Conservation (phyloP, 2,888 invertebrate genomes). For the Leucania comma region DNA sequence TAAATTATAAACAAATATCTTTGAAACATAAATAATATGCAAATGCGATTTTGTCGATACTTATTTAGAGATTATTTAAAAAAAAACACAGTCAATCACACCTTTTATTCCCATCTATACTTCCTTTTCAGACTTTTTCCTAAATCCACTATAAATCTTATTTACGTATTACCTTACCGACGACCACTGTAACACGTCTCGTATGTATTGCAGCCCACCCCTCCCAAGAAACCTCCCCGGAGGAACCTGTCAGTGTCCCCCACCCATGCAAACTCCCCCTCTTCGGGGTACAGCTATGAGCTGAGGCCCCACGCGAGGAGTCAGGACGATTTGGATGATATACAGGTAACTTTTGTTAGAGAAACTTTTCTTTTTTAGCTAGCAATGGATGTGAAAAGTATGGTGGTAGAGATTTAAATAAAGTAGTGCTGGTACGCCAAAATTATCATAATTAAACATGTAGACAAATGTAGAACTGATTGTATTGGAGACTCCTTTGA, state of each 20-base stretch:
- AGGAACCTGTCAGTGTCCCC: conserved; percentile 96
- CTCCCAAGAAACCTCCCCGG: conserved; percentile 97
- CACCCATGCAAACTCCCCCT: conserved; percentile 92
- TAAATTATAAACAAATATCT: neutral
- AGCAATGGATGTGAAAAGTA: conserved; percentile 23
- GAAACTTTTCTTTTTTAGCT: neutral
- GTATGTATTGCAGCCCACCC: conserved; percentile 92
- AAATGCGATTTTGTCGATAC: neutral
- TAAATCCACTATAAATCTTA: neutral
- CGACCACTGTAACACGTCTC: conserved; percentile 53
- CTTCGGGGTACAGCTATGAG: conserved; percentile 91
- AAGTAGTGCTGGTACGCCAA: neutral
- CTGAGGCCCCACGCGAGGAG: conserved; percentile 92
- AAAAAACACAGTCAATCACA: neutral
- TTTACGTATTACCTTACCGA: conserved; percentile 14
- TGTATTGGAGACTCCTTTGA: neutral
- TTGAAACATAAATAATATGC: neutral
- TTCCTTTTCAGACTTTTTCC: neutral
- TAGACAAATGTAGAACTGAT: neutral
- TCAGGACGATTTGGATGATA: conserved; percentile 93
- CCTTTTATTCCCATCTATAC: neutral
- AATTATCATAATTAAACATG: neutral
- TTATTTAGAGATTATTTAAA: neutral
- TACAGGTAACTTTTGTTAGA: conserved; percentile 82
- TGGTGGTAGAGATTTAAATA: neutral